Evolutionary conservation across 53 echinoderm and acorn worm genomes (phyloP), one percentile per base, ranked within the genome.

Genomic region (Zoroaster sp.): DNA sequence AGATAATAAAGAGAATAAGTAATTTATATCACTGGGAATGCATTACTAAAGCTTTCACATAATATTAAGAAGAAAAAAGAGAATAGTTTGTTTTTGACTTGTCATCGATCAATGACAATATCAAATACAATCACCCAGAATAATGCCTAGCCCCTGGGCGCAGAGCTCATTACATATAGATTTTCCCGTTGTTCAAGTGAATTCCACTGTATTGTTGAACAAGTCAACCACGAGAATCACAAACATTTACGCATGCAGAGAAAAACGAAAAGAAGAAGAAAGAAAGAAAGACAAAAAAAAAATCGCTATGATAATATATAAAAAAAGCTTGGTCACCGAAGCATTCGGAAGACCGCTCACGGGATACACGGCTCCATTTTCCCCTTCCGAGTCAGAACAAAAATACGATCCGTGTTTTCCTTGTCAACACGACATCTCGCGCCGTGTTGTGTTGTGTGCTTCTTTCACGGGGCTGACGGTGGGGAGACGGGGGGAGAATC

Each of bases 331-430:
- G 63, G 82, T 67, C n/a, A 44, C 20, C 43, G 35, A 42, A 82
- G 2, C 28, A 32, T 59, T 41, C 45, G 68, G 41, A 41, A 80
- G 38, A 53, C 13, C 28, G 80, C 80, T 80, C 28, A 10, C 17
- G 80, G 80, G 59, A 80, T 80, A 80, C 80, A 80, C 59, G 77
- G 80, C 4, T 80, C 80, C 36, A 23, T 59, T 80, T 80, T 25
- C 66, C 79, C 38, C 79, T 80, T 65, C 63, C 63, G 59, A 40
- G 3, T 53, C 65, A 38, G n/a, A 63, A 80, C 39, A 12, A n/a
- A 28, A 59, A 59, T 18, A 80, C 34, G 55, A 30, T 25, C 83
- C 30, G 44, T 83, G 83, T 83, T 83, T 67, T 83, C 34, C 69
- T 68, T 83, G 83, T 83, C 83, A 83, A 83, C 83, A 83, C 32